These are phyloP conservation scores for Hydractinia echinata DNA, from an alignment of 30 jellyfish, hydroid and myxozoan genomes.

Conservation along the genomic window DNA sequence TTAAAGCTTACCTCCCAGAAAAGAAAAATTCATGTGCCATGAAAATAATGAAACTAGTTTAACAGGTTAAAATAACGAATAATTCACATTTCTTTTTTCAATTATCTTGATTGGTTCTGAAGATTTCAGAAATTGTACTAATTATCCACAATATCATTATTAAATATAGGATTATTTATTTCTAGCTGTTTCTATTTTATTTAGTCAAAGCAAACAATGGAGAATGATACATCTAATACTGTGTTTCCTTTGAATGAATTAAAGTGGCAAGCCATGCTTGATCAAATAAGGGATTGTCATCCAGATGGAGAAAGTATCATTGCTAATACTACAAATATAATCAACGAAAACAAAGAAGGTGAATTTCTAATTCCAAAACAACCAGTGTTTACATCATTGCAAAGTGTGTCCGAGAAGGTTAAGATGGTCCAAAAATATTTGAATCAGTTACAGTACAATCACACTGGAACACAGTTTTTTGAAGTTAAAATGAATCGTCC, in stretches of 20 bases:
- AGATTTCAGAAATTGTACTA: too few species aligned
- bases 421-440: constrained; percentile 51
- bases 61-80: too few species aligned
- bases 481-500: constrained; percentile 73
- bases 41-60: too few species aligned
- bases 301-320: neutral
- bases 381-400: neutral
- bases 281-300: neutral
- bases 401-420: constrained; percentile 30
- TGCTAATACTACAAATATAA: too few species aligned
- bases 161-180: too few species aligned
- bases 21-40: too few species aligned
- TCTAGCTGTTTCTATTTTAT: too few species aligned
- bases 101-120: too few species aligned
- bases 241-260: neutral
- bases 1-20: too few species aligned
- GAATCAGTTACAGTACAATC: constrained; percentile 74
- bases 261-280: constrained; percentile 1
- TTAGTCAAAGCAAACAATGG: neutral
- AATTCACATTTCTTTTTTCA: too few species aligned
- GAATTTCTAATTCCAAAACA: neutral
- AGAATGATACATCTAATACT: neutral
- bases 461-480: constrained; percentile 80
- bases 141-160: too few species aligned
- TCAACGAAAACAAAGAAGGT: too few species aligned